Evolutionary conservation across 2,113 vertebrate genomes (phyloP), one percentile per base, ranked within the genome.

Genomic region (Ranitomeya imitator): DNA sequence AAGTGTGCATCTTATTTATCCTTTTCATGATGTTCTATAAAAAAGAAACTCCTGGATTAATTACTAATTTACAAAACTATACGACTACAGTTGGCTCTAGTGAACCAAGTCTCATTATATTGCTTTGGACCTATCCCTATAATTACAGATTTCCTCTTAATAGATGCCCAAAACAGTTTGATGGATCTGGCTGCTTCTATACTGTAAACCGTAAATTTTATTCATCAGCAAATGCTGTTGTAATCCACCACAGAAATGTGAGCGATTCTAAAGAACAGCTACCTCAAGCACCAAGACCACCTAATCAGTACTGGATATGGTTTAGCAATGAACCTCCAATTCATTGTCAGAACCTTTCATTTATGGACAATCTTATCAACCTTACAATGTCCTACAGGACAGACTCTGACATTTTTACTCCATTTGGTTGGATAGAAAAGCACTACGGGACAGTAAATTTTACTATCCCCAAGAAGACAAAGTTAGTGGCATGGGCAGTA

Each of bases 401-500:
- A 19, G 84, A 85, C 59, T 83, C 84, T 76, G 84, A 85, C 54
- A 76, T 85, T 14, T 85, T 76, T 18, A 45, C 55, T 37, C 69
- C 84, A 19, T 85, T 76, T 74, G 69, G 84, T 12, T 74, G 84
- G 69, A 15, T 85, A 76, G 84, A 85, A 26, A 52, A 16, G 19
- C 10, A 57, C 23, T 16, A 76, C 23, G 26, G 55, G 54, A 52
- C 54, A 8, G 21, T 23, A 18, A 59, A 13, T 19, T 60, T 85
- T 19, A 85, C n/a, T 19, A 85, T 76, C 19, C 71, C 84, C 52
- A 14, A 10, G 14, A 85, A 85, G 31, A 37, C 84, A 23, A 86
- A 85, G 55, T 86, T 95, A 0, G 92, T 45, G 37, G 37, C 37
- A 1, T 45, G 37, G 37, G 37, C 37, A 45, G 37, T 45, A 45